Evolutionary conservation across 2,888 invertebrate genomes (phyloP).

Genomic region (Chaetogeoica ovagalla): DNA sequence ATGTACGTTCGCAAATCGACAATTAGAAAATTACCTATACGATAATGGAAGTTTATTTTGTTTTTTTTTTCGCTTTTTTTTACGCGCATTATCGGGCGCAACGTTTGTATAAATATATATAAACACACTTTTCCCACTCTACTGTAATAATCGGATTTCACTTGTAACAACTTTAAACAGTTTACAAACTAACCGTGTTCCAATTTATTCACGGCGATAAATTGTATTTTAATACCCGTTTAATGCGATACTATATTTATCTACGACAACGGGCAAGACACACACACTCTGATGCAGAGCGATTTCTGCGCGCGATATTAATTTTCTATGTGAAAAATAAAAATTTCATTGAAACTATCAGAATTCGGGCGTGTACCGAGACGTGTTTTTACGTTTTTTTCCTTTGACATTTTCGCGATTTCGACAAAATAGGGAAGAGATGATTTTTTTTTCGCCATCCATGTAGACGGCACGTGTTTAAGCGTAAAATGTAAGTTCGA

Average conservation of each 20-base stretch:
- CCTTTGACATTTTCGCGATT: too few species aligned
- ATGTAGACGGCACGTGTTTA: too few species aligned
- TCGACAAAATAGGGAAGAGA: too few species aligned
- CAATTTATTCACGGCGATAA: slow-evolving; percentile 9
- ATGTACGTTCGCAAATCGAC: not conserved
- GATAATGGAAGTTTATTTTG: not conserved
- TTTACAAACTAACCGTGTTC: not conserved
- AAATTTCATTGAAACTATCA: too few species aligned
- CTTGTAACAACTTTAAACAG: not conserved
- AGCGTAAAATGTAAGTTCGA: too few species aligned
- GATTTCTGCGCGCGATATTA: not conserved
- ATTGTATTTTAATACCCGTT: not conserved
- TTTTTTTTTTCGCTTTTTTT: not conserved
- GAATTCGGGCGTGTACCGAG: too few species aligned
- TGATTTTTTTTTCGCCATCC: too few species aligned
- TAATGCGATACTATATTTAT: not conserved
- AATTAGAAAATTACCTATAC: not conserved
- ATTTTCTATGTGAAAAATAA: not conserved
- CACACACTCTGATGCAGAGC: not conserved
- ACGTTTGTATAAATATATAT: not conserved
- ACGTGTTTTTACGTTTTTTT: too few species aligned
- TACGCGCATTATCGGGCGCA: not conserved
- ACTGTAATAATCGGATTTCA: not conserved
- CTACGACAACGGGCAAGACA: not conserved
- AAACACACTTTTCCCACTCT: not conserved